Percentiles rank a stretch among this genome's conserved stretches.
phyloP scores from a whole-genome alignment of 2,113 vertebrate genomes.

The Lamprologus ornatipinnis region DNA sequence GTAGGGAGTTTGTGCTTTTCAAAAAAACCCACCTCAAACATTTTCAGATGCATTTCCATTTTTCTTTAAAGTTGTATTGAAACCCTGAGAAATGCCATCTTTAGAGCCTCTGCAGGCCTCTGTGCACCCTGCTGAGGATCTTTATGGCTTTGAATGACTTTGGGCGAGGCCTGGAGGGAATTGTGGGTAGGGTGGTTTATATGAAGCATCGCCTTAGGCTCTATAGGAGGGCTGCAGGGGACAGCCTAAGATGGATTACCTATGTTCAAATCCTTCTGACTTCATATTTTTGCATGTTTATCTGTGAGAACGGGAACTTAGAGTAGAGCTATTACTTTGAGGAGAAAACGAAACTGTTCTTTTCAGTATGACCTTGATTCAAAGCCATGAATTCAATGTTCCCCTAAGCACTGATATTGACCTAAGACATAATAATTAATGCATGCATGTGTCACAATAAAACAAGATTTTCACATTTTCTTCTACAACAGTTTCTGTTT shows the following conservation, averaged over 20 bases:
- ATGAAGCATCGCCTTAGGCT: conserved; percentile 23
- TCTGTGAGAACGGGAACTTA: not conserved
- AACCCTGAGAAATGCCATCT: not conserved
- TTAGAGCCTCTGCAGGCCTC: not conserved
- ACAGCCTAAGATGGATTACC: conserved; percentile 36
- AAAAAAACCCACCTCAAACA: not conserved
- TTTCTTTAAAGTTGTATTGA: not conserved
- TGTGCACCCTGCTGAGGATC: conserved; percentile 9
- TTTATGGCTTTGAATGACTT: conserved; percentile 42
- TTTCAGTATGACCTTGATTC: not conserved
- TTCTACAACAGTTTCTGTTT: not conserved
- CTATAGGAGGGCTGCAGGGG: conserved; percentile 5
- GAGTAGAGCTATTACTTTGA: not conserved
- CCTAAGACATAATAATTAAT: not conserved
- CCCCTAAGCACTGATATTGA: not conserved
- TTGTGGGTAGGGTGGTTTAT: not conserved
- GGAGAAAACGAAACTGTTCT: not conserved
- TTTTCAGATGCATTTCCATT: not conserved
- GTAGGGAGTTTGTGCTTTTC: not conserved
- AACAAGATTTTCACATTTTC: not conserved
- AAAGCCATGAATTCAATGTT: not conserved
- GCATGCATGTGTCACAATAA: not conserved
- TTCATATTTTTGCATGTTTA: conserved; percentile 17
- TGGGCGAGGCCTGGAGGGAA: conserved; percentile 49
- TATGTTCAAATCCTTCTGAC: not conserved